Base-by-base conservation (phyloP, 2,113 vertebrate genomes). In the Salvator merianae region DNA sequence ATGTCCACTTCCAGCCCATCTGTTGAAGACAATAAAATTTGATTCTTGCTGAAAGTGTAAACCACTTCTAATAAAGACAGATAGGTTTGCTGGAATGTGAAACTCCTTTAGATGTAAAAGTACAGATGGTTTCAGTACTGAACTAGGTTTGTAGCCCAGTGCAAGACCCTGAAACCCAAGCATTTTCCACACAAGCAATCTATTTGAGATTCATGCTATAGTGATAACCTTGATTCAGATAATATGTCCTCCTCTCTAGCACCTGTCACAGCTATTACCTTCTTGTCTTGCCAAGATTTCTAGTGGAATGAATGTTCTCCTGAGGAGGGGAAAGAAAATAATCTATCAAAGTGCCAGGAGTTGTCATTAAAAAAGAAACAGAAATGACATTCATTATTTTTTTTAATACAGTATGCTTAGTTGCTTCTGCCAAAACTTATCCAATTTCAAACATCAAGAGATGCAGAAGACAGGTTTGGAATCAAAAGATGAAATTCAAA, bases 1-100 rank as follows among this genome's bases (percentile, higher is more conserved):
- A 94, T 90, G 87, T 93, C 84, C 83, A 91, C 91, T 93, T 91
- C 86, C 86, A 92, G 86, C 34, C 88, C 79, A 92, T 88, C 88
- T 89, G 89, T 77, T 88, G 62, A 63, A 72, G 89, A 87, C 74
- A 89, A 90, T 89, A 90, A 93, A 91, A 91, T 90, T 85, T 85
- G 20, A 63, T 86, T 89, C 59, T 43, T 86, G 73, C 82, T 74
- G 87, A 86, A 89, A 81, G 34, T 59, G 62, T 85, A 88, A 84
- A 85, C 73, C 79, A 83, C 79, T 77, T 71, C 59, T 28, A 71
- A 84, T 59, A 81, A 90, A 91, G 53, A 90, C 24, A 80, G 87
- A 91, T 50, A 63, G 84, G 66, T 75, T 82, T 43, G 14, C 77
- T 70, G 28, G 68, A 71, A 90, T 89, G 90, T 84, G 83, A 88